Conservation (phyloP, 2,888 invertebrate species). For the Ischnus inquisitorius region DNA sequence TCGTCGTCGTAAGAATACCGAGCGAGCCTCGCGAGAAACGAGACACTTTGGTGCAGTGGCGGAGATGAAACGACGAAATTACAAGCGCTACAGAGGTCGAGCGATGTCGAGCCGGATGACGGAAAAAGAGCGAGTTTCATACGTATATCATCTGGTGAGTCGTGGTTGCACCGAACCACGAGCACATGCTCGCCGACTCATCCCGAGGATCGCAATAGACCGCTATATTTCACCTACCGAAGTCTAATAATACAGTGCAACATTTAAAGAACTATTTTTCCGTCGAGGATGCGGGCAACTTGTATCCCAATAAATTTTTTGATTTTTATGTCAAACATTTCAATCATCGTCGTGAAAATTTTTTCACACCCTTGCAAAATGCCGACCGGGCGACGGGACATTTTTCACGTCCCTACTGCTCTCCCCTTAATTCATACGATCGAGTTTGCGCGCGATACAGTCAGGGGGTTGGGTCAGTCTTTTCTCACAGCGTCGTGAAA, state of each 20-base stretch:
- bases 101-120: slow-evolving; percentile 7
- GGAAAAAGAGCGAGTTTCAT: neutral
- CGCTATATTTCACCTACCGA: neutral
- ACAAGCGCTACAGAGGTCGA: slow-evolving; percentile 22
- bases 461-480: neutral
- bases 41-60: neutral
- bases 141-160: slow-evolving; percentile 32
- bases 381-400: no score
- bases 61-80: slow-evolving; percentile 29
- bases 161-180: neutral
- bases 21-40: neutral
- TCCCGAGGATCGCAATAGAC: neutral
- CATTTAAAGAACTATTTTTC: neutral
- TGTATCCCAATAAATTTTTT: neutral
- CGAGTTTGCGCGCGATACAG: neutral
- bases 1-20: slow-evolving; percentile 24
- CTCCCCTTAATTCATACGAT: neutral
- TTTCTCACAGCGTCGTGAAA: neutral
- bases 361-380: neutral
- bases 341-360: neutral
- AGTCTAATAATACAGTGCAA: slow-evolving; percentile 6
- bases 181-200: neutral
- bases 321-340: neutral
- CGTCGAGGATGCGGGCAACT: neutral
- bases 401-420: no score